Evolutionary conservation across 2,888 invertebrate species (phyloP), one percentile per base, ranked within the genome.

Genomic region (Tricholauxania praeusta): DNA sequence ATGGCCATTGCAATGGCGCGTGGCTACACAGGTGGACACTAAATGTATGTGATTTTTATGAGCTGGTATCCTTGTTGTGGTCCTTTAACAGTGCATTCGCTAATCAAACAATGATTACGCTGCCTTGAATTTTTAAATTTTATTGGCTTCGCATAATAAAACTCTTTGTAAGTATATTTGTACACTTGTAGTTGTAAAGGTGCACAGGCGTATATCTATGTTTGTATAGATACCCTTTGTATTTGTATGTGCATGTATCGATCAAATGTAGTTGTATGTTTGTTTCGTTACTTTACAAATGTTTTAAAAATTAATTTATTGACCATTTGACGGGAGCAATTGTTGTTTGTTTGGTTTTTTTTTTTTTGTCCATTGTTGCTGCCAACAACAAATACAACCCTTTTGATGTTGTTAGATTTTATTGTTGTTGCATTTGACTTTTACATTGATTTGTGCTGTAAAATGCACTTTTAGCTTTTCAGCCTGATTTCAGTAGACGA

Each of bases 291-390:
- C 28, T 15, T 47, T 8, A 51, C 51, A 49, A 64, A 60, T 32
- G 32, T 60, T 60, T 69, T 69, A 69, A 70, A 63, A 47, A 52
- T 70, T 70, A 49, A 70, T 70, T 63, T 53, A 63, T 53, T 70
- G 70, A 69, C 70, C 63, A 39, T 70, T 70, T 53, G 70, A 70
- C 70, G 70, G 63, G 53, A 59, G 52, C 70, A 63, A 70, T 62
- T 62, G 62, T 53, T 70, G 62, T 62, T 63, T 63, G 39, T 39
- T 70, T 53, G 49, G 19, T 28, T 15, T 47, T 60, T 10, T 28
- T 60, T 62, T 62, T 60, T 60, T 7, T 57, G 3, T 22, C 4
- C 28, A 28, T 28, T n/a, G 22, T 19, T 57, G 12, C 6, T 19
- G 55, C 22, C 28, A 39, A 39, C 39, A 39, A 39, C 39, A 39